phyloP scores from a whole-genome alignment of 2,113 vertebrate genomes.

The Malaclemys terrapin region DNA sequence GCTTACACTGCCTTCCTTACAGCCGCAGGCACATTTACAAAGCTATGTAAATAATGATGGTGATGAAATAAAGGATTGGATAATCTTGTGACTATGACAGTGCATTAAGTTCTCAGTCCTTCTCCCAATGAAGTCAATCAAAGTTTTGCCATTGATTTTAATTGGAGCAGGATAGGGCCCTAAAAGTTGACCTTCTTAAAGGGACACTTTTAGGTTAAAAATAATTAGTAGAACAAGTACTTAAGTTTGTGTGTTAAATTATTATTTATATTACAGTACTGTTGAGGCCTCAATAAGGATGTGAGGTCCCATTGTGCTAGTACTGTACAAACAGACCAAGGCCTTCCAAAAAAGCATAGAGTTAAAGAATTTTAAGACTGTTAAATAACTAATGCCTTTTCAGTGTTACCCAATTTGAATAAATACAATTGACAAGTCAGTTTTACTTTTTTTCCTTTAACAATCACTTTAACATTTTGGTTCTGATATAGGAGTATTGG shows the following conservation, averaged over 20 bases:
- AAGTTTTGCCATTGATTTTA: background rate
- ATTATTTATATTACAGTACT: background rate
- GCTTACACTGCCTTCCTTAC: background rate
- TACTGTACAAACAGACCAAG: accelerated
- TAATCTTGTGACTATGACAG: background rate
- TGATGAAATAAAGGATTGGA: background rate
- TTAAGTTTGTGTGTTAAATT: background rate
- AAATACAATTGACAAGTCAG: background rate
- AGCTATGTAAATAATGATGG: background rate
- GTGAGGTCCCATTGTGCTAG: background rate
- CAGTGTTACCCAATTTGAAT: background rate
- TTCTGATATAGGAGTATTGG: background rate
- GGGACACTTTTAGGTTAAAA: background rate
- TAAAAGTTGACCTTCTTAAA: background rate
- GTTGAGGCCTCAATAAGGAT: background rate
- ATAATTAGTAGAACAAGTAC: background rate
- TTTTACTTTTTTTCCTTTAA: accelerated
- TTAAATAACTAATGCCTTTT: background rate
- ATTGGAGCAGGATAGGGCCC: background rate
- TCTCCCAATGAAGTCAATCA: background rate
- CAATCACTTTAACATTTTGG: background rate
- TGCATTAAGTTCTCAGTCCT: background rate
- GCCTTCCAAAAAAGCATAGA: background rate
- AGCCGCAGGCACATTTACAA: background rate
- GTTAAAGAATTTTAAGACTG: background rate